Conservation (phyloP, 2,888 invertebrate species). For the Gonocerus acuteangulatus region DNA sequence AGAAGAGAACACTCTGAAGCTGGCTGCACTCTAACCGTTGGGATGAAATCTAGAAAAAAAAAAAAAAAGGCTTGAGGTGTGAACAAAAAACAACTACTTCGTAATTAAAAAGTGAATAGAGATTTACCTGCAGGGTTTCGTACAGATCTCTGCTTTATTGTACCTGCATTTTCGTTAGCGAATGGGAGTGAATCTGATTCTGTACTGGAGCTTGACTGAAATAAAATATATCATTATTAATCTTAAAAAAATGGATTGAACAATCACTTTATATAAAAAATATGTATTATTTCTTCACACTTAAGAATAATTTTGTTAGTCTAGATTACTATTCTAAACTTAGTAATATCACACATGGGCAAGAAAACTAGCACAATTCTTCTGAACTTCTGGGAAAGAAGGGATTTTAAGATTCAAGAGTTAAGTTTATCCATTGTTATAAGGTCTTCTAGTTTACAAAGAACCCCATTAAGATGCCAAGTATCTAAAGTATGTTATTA, state of each 20-base stretch:
- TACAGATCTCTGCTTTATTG: constrained; percentile 77
- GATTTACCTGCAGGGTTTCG: constrained; percentile 34
- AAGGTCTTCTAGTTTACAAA: too few relatives aligned
- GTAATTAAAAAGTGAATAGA: too few relatives aligned
- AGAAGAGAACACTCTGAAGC: constrained; percentile 29
- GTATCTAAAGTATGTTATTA: too few relatives aligned
- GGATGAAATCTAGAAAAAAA: constrained; percentile 36
- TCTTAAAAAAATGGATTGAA: not conserved
- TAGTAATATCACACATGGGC: too few relatives aligned
- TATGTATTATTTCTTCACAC: not conserved
- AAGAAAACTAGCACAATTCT: too few relatives aligned
- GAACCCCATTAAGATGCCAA: too few relatives aligned
- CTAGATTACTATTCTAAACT: too few relatives aligned
- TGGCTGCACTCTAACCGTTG: constrained; percentile 37
- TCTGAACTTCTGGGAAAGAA: too few relatives aligned
- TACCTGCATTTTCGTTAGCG: constrained; percentile 97
- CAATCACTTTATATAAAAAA: not conserved
- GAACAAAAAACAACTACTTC: too few relatives aligned
- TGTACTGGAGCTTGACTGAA: constrained; percentile 85
- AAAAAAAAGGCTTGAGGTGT: not conserved
- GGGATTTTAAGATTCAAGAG: too few relatives aligned
- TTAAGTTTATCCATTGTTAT: too few relatives aligned
- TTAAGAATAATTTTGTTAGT: constrained; percentile 6
- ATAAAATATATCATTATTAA: constrained; percentile 34
- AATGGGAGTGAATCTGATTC: constrained; percentile 95